Base-by-base conservation (phyloP, 2,113 vertebrate genomes). In the Symphodus melops region DNA sequence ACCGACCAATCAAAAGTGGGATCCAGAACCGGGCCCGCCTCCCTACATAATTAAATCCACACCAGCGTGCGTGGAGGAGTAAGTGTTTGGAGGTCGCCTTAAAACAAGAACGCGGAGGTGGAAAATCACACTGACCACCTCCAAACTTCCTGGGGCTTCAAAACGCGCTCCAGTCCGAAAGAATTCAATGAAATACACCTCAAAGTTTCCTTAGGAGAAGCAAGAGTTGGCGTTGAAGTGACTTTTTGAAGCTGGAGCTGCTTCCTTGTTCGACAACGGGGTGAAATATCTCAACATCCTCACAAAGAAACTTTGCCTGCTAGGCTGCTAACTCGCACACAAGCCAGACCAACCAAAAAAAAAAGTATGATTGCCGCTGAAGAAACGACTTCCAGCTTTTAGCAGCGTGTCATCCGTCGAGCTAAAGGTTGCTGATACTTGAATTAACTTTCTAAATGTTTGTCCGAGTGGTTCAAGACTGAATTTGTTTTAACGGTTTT, bases 221-320 rank as follows among this genome's bases (percentile, higher is more conserved):
- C 8, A 6, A 71, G 52, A 79, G 65, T 75, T 72, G 66, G 69
- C 59, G 68, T 68, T 63, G 60, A 54, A 66, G 64, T 76, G 58
- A 81, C 72, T 83, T 85, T 79, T 79, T 74, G 56, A 85, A 75
- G 28, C 54, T 39, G 81, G 75, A 82, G 52, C 79, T 7, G 84
- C 90, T 92, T 92, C 86, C 83, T 92, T 69, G 84, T 87, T 87
- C 77, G 86, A 69, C 64, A 64, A 68, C 69, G 25, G 66, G 59
- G 41, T 75, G 77, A 88, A 90, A 82, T 57, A 81, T 85, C 86
- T 82, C 72, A 83, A 75, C 86, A 86, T 89, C 90, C 75, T 89
- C 91, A 92, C 91, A 92, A 92, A 92, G 91, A 92, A 92, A 91
- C 84, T 92, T 90, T 86, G 77, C 75, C 71, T 78, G 91, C 88